Percentiles rank a stretch among this genome's conserved stretches.
These are phyloP conservation scores for Antrozous pallidus DNA, from an alignment of 2,797 vertebrate genomes.

Conservation along the genomic window DNA sequence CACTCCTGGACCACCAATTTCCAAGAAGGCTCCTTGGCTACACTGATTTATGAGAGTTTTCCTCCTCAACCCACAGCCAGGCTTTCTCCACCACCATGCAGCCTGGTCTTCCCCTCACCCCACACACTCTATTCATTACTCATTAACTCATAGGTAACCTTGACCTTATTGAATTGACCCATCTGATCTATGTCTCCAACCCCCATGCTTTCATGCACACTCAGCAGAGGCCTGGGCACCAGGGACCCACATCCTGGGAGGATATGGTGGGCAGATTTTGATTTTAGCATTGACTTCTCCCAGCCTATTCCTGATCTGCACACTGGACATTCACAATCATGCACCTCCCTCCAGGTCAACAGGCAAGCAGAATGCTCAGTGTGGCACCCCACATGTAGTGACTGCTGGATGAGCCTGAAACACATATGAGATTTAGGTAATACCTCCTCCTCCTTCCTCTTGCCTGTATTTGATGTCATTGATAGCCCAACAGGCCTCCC, in stretches of 20 bases:
- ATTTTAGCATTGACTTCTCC: neutral
- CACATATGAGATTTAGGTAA: neutral
- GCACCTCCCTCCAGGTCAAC: no score
- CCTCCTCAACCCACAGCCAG: neutral
- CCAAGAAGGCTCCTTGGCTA: no score
- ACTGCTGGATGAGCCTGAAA: accelerated
- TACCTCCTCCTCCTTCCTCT: neutral
- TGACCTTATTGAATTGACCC: neutral
- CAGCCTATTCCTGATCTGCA: neutral
- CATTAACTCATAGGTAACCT: conserved; percentile 31
- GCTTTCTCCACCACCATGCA: neutral
- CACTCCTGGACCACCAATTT: neutral
- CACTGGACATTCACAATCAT: neutral
- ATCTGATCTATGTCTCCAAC: neutral
- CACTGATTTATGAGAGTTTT: neutral
- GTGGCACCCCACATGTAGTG: accelerated
- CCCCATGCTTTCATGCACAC: accelerated
- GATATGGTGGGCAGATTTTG: neutral
- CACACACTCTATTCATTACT: neutral
- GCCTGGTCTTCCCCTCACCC: no score
- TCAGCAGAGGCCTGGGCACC: neutral
- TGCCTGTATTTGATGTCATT: neutral
- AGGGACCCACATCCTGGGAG: neutral
- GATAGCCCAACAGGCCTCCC: neutral
- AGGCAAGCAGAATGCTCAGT: neutral